Evolutionary conservation across 2,888 invertebrate species (phyloP), one percentile per base, ranked within the genome.

Genomic region (Litoditis marina): DNA sequence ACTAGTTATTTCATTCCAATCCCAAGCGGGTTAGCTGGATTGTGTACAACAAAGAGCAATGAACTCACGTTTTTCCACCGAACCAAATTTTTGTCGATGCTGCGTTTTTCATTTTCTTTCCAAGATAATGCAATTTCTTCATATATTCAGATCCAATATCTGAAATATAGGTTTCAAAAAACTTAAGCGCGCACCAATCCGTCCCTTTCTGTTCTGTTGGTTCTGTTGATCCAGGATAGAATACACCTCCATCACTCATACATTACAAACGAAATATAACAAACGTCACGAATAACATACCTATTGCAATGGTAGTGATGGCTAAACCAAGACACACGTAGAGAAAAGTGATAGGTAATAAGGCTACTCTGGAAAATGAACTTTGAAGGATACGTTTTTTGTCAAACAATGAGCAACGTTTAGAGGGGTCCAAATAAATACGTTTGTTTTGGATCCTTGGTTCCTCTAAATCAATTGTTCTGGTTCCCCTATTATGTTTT

Each of bases 281-380:
- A 31, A 49, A 53, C 30, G 28, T 27, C n/a, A 36, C 47, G 27
- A 13, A 50, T 6, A 27, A 25, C 51, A 39, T n/a, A 71, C 74
- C 73, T 22, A 81, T 81, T 5, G 81, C 81, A 49, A 81, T 80
- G 2, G 81, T 81, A 7, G 81, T 81, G 44, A 81, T 82, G 8
- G 81, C 81, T 39, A 81, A 47, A n/a, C 81, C 81, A 30, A 81
- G 63, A 53, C 81, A 82, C 4, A 81, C 81, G 64, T 81, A 81
- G 6, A 80, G 61, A 58, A 81, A 82, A 4, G 81, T 81, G 22
- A 81, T 80, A 2, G 81, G 81, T 32, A 82, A 65, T 51, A 78
- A 78, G 16, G 69, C 78, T 8, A 78, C 75, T 56, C 81, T 75
- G 57, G 53, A 77, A 31, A n/a, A n/a, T n/a, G n/a, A n/a, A n/a